These are phyloP conservation scores for Eupristina koningsbergeri DNA, from an alignment of 1,140 invertebrate species.

Conservation along the genomic window DNA sequence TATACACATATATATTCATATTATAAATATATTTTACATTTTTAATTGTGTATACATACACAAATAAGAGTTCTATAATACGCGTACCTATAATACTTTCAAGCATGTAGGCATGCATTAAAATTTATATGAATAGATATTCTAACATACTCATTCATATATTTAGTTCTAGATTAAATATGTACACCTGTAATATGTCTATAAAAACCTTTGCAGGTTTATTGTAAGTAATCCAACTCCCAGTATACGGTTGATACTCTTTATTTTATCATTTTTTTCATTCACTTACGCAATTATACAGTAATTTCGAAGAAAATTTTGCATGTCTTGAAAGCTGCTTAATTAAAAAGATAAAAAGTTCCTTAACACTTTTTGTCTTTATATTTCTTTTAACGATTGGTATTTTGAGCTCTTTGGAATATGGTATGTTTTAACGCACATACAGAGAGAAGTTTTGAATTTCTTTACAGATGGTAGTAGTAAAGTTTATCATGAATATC, in stretches of 20 bases:
- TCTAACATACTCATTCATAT: background rate
- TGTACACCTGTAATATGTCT: background rate
- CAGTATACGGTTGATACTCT: background rate
- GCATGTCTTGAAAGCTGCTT: constrained; percentile 40
- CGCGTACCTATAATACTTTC: too few relatives aligned
- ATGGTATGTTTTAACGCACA: background rate
- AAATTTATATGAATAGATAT: background rate
- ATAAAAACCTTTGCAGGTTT: constrained; percentile 6
- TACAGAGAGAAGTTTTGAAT: constrained; percentile 32
- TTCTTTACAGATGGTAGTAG: constrained; percentile 24
- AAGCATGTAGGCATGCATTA: background rate
- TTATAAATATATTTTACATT: too few relatives aligned
- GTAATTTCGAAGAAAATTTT: constrained; percentile 38
- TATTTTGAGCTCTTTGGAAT: constrained; percentile 10
- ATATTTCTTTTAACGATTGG: constrained; percentile 20
- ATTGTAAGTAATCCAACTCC: constrained; percentile 2
- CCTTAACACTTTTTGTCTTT: constrained; percentile 35
- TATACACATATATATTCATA: too few relatives aligned
- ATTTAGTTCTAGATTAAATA: background rate
- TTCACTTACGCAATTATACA: constrained; percentile 34
- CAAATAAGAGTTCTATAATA: too few relatives aligned
- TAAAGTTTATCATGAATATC: constrained; percentile 46
- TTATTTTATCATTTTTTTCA: background rate
- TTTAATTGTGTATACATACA: too few relatives aligned
- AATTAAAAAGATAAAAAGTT: constrained; percentile 51